A percentile compares a stretch with the other conserved stretches of the same genome.
Evolutionary conservation across 2,888 invertebrate species (phyloP).

Genomic region (Loripinus fragilis): DNA sequence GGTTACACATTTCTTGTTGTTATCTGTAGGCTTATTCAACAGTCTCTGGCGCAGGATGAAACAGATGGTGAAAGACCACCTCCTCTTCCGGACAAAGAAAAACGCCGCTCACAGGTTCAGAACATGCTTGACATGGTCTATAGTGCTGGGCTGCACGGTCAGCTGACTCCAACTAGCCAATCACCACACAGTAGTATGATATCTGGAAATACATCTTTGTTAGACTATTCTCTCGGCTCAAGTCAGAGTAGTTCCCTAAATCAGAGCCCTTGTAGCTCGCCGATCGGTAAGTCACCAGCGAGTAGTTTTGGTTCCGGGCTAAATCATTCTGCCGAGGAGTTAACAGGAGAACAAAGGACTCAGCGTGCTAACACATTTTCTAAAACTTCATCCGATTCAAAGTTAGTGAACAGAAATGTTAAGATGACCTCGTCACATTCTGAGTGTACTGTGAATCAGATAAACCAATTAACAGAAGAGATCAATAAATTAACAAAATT

Average conservation of each 20-base stretch:
- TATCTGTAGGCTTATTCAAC: slow-evolving; percentile 61
- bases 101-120: slow-evolving; percentile 68
- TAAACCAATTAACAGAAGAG: slow-evolving; percentile 75
- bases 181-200: slow-evolving; percentile 64
- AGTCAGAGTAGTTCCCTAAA: slow-evolving; percentile 58
- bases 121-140: slow-evolving; percentile 67
- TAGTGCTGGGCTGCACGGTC: slow-evolving; percentile 44
- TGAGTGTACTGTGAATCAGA: slow-evolving; percentile 71
- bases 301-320: slow-evolving; percentile 94
- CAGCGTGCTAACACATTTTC: slow-evolving; percentile 61
- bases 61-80: slow-evolving; percentile 65
- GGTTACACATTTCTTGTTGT: too few species aligned
- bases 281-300: slow-evolving; percentile 84
- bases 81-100: slow-evolving; percentile 70
- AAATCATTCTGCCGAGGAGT: slow-evolving; percentile 88
- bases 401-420: slow-evolving; percentile 45
- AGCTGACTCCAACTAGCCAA: slow-evolving; percentile 43
- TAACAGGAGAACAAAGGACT: slow-evolving; percentile 53
- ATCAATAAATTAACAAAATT: slow-evolving; percentile 76
- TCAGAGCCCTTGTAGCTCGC: slow-evolving; percentile 62
- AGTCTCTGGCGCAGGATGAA: slow-evolving; percentile 61
- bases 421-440: slow-evolving; percentile 64
- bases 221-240: slow-evolving; percentile 57
- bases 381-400: slow-evolving; percentile 67
- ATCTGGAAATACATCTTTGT: slow-evolving; percentile 48